Conservation (phyloP, 2,113 vertebrate species). For the Myrmecobius fasciatus region DNA sequence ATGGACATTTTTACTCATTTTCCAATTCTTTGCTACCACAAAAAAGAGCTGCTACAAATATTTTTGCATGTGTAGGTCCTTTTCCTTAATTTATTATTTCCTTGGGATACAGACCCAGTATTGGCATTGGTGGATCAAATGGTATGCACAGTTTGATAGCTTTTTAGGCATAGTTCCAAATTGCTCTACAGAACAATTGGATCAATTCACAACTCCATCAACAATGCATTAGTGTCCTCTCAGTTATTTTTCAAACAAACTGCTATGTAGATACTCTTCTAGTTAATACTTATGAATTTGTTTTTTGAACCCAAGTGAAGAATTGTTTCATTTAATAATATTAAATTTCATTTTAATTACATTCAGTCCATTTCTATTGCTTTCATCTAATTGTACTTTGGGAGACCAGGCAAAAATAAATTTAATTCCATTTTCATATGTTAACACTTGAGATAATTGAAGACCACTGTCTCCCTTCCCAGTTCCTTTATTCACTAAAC, state of each 20-base stretch:
- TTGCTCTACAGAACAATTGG: too few relatives aligned
- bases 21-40: too few relatives aligned
- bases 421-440: background rate
- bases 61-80: too few relatives aligned
- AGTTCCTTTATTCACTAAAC: background rate
- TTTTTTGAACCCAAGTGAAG: background rate
- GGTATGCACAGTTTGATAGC: too few relatives aligned
- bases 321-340: background rate
- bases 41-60: too few relatives aligned
- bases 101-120: too few relatives aligned
- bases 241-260: background rate
- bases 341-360: background rate
- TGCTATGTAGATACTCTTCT: background rate
- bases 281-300: background rate
- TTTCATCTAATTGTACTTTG: background rate
- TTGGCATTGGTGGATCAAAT: too few relatives aligned
- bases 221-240: background rate
- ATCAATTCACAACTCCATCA: too few relatives aligned
- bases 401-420: background rate
- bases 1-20: too few relatives aligned
- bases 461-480: background rate
- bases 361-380: background rate
- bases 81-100: too few relatives aligned
- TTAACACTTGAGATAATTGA: background rate
- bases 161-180: too few relatives aligned